Evolutionary conservation across 2,888 invertebrate genomes (phyloP), one percentile per base, ranked within the genome.

Genomic region (Coelogynopora nodosa): DNA sequence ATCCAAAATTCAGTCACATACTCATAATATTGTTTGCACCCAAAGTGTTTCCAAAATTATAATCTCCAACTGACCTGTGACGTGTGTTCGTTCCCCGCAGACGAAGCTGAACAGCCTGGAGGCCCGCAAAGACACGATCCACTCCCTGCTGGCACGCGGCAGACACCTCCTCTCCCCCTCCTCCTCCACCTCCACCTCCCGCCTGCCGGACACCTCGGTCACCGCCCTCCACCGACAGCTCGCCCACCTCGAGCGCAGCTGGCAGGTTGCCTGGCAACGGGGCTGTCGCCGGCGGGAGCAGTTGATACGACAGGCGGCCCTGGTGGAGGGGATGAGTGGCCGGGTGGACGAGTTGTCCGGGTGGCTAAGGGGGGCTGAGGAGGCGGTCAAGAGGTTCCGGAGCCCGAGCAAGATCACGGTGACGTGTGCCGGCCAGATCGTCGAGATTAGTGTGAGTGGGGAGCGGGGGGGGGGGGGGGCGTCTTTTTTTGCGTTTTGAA

Each of bases 381-480:
- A 90, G 28, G 89, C 89, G n/a, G 90, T 91, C 88, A 87, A 90
- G 29, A 89, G 90, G n/a, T 91, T 91, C 87, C 91, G 91, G 85
- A 90, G 91, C 87, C 91, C 91, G 23, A 91, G 91, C 88, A 92
- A 92, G 87, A 89, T 92, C 27, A 91, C 91, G 2, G 90, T 90
- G 29, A 89, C 5, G 2, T 80, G 80, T 49, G 49, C 49, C 18
- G 49, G 18, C 5, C 49, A 49, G 49, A 49, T 49, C 49, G 18
- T 18, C 5, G 49, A 49, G 49, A 49, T 49, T 18, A 49, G 18
- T 18, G 49, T 49, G 49, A 49, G 49, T 49, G 5, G 5, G 5
- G 18, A 18, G 5, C 18, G 49, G 49, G n/a, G n/a, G n/a, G n/a
- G n/a, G n/a, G n/a, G n/a, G n/a, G n/a, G n/a, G n/a, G n/a, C n/a